Base-by-base conservation (phyloP, 2,888 invertebrate genomes). In the Ramazzottius varieornatus region DNA sequence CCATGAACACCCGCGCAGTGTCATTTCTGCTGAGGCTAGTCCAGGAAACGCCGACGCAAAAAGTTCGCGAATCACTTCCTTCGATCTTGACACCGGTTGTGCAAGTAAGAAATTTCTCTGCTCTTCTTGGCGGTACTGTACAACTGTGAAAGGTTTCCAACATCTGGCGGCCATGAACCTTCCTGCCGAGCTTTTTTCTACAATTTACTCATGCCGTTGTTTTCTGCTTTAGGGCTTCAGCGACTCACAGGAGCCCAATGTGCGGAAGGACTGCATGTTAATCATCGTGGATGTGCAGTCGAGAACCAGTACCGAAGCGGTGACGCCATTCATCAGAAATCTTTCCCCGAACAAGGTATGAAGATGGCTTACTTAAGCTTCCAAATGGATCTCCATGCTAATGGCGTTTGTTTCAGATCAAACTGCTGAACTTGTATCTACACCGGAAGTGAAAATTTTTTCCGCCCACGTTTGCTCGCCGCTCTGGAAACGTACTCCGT, bases 381-480 rank as follows among this genome's bases (percentile, higher is more conserved):
- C n/a, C n/a, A n/a, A n/a, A n/a, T n/a, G n/a, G n/a, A n/a, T n/a
- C n/a, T n/a, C n/a, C n/a, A n/a, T n/a, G n/a, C n/a, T n/a, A n/a
- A n/a, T n/a, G n/a, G n/a, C n/a, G n/a, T n/a, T n/a, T n/a, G n/a
- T n/a, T n/a, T n/a, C n/a, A 78, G 78, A 73, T 75, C 73, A 85
- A 90, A 69, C 80, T 91, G 66, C 78, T 91, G 68, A 84, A 88
- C 71, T 79, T 86, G 68, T 86, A 86, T 75, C 85, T 86, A 71
- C 82, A 83, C 73, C 78, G 84, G 70, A 54, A 29, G 54, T 54
- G 29, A 54, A n/a, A n/a, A n/a, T n/a, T n/a, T n/a, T n/a, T n/a
- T n/a, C n/a, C n/a, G n/a, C n/a, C n/a, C n/a, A n/a, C n/a, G n/a
- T n/a, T n/a, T n/a, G n/a, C n/a, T n/a, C n/a, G n/a, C n/a, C n/a